Conservation (phyloP, 1,140 invertebrate genomes). For the Zaprionus capensis region DNA sequence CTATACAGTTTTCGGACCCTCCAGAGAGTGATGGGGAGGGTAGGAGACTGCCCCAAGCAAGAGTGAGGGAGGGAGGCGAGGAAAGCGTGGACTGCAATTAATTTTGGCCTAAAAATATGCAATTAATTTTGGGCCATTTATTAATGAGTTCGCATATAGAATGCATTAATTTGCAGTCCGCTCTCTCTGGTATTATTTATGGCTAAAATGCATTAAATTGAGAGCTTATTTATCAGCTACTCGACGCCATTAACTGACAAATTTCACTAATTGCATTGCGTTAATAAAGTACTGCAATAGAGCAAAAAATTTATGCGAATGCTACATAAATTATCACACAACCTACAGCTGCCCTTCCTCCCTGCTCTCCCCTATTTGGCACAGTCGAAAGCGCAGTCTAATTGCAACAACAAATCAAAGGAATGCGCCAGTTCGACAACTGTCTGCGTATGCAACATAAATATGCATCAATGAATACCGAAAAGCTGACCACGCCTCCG, state of each 20-base stretch:
- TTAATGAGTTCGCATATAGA: constrained; percentile 71
- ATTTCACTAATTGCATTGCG: constrained; percentile 79
- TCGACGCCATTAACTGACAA: constrained; percentile 78
- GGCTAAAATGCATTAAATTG: constrained; percentile 76
- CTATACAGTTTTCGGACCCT: constrained; percentile 9
- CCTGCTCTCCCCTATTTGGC: no score
- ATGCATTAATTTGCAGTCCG: constrained; percentile 58
- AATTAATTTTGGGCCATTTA: constrained; percentile 74
- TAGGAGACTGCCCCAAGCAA: no score
- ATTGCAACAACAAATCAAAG: constrained; percentile 73
- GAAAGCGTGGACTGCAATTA: constrained; percentile 35
- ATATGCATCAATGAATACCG: constrained; percentile 67
- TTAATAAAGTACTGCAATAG: constrained; percentile 69
- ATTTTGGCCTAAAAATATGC: constrained; percentile 59
- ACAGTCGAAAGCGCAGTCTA: constrained; percentile 55
- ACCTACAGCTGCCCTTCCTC: no score
- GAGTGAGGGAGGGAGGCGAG: not conserved
- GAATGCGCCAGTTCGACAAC: constrained; percentile 68
- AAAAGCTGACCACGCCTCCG: not conserved
- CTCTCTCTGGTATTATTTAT: constrained; percentile 68
- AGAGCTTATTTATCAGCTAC: constrained; percentile 76
- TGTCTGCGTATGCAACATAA: constrained; percentile 75
- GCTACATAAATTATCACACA: constrained; percentile 45
- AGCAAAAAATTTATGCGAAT: constrained; percentile 42
- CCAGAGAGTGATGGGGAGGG: no score